Evolutionary conservation across 2,888 invertebrate species (phyloP), one percentile per base, ranked within the genome.

Genomic region (Acleris emargana): DNA sequence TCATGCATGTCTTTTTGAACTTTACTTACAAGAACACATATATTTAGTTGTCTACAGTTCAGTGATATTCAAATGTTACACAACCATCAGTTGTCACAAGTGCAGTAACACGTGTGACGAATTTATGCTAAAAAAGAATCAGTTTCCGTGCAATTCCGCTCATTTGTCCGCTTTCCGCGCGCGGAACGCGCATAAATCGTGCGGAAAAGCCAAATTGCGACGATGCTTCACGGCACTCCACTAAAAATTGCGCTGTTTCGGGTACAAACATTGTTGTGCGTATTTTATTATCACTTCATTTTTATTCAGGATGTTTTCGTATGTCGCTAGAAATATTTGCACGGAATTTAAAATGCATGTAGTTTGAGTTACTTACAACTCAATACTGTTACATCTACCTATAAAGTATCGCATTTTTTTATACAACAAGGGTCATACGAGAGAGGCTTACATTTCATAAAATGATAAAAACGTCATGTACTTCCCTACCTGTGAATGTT

Each of bases 181-280:
- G 71, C 85, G 88, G 87, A 87, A 85, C 86, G 83, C 88, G 76
- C 88, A 89, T 91, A 91, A 92, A 92, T 91, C 84, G 83, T 81
- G 84, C 81, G 84, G 82, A 89, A 89, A 86, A 83, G 83, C 86
- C 86, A 88, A 91, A 92, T 91, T 91, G 89, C 89, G 79, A 82
- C 82, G 77, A 86, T 87, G 87, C 82, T 84, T 85, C 86, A 83
- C 83, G 75, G 78, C 85, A 82, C 86, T 87, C 86, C 80, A 87
- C 87, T 84, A 86, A 88, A 90, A 89, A 88, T 85, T 83, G 87
- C 83, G 77, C 86, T 86, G 87, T 86, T 84, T 80, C 76, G 83
- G 82, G 82, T 78, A 84, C 85, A 84, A 88, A 89, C 86, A 86
- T 88, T 82, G 84, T 83, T 78, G 79, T 80, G 79, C 76, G 78